A percentile compares a stretch with the other conserved stretches of the same genome.
Evolutionary conservation across 2,113 vertebrate species (phyloP).

Genomic region (Rhodinocichla rosea): DNA sequence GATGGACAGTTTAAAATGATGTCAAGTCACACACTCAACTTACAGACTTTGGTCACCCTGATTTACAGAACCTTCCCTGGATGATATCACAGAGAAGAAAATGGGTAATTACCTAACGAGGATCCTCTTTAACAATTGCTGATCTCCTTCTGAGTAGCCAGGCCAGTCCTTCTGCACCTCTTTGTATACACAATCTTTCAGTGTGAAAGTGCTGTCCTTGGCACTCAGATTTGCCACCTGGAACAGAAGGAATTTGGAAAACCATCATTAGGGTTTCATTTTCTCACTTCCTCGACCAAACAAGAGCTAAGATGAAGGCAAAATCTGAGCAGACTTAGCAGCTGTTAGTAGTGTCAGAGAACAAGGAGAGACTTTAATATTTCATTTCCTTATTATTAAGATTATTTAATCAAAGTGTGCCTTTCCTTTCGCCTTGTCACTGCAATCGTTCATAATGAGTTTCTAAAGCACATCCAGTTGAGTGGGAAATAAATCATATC

Average conservation of each 20-base stretch:
- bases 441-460: not conserved
- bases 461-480: not conserved
- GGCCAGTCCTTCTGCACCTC: conserved; percentile 96
- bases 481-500: not conserved
- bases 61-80: not conserved
- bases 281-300: not conserved
- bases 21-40: not conserved
- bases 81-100: not conserved
- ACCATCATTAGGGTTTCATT: not conserved
- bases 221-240: conserved; percentile 90
- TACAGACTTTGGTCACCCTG: not conserved
- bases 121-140: conserved; percentile 91
- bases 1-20: not conserved
- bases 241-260: not conserved
- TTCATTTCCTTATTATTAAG: not conserved
- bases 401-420: not conserved
- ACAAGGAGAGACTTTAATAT: not conserved
- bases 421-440: not conserved
- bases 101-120: conserved; percentile 80
- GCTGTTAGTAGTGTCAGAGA: not conserved
- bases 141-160: conserved; percentile 94
- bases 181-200: conserved; percentile 89
- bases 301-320: not conserved
- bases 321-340: not conserved
- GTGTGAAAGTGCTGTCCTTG: conserved; percentile 90